Conservation (phyloP, 2,797 vertebrate genomes). For the Lemur catta region DNA sequence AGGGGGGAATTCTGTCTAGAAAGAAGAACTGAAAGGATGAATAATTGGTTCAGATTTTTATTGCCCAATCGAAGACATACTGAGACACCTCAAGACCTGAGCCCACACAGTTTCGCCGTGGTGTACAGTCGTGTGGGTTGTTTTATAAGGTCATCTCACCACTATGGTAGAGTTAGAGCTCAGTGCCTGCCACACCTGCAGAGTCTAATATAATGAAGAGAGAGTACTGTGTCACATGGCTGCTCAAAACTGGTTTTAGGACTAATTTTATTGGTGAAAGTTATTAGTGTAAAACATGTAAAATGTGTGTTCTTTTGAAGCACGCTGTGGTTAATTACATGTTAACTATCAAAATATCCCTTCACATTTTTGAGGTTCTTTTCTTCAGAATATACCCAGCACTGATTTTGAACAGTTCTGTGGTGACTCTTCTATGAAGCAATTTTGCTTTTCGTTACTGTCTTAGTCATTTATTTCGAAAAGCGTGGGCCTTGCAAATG, state of each 20-base stretch:
- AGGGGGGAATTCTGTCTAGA: neutral
- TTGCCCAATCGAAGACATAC: neutral
- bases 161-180: neutral
- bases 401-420: neutral
- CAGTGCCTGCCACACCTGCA: neutral
- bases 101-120: neutral
- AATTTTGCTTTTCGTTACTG: neutral
- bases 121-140: neutral
- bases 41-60: neutral
- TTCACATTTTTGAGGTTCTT: neutral
- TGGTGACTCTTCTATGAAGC: neutral
- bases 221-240: neutral
- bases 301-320: neutral
- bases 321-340: too few species aligned
- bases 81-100: neutral
- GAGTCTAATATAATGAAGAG: neutral
- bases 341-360: neutral
- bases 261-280: neutral
- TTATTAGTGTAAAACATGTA: neutral
- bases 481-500: neutral
- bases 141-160: neutral
- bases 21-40: neutral
- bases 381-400: too few species aligned
- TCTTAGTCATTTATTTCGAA: neutral
- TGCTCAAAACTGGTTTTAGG: neutral